Evolutionary conservation across 1,140 invertebrate species (phyloP), one percentile per base, ranked within the genome.

Genomic region (Heliconius eleuchia): DNA sequence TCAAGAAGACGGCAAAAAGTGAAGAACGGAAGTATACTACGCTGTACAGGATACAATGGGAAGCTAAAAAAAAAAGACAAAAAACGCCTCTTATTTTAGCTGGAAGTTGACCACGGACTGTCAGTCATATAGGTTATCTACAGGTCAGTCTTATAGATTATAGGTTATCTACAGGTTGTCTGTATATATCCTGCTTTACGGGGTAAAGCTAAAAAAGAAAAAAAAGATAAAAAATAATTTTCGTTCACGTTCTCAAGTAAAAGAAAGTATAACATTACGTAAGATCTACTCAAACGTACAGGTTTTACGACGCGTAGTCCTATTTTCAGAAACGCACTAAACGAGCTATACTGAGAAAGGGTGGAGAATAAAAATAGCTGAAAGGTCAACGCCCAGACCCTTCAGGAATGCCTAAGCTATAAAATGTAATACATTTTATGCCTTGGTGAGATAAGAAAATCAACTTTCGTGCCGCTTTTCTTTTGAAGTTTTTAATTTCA

Each of bases 271-370:
- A 66, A 66, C 60, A 66, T 66, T 30, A 66, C 60, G 13, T 66
- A 16, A 66, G 60, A n/a, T 57, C 55, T 66, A 27, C 60, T 27
- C 23, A 66, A 66, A 66, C 60, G 60, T 66, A 66, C 60, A 66
- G 60, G 27, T 30, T 66, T 66, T 66, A 66, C 60, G 60, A 66
- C 60, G 60, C 60, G 60, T 66, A 66, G 60, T 66, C 60, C 60
- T 27, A 66, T 66, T 66, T 66, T 66, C 60, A 66, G 60, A 27
- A 66, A 66, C 60, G 60, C 60, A 30, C 60, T 66, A 66, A 66
- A 66, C 27, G 60, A 66, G 60, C 60, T 23, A 66, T 23, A 11
- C n/a, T 66, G 60, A 66, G 13, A 66, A 66, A 66, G 60, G 23
- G 30, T 66, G 23, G 13, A 13, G 60, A 66, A 66, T 66, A 30